phyloP scores from a whole-genome alignment of 2,888 invertebrate genomes.

The Brenthis ino region DNA sequence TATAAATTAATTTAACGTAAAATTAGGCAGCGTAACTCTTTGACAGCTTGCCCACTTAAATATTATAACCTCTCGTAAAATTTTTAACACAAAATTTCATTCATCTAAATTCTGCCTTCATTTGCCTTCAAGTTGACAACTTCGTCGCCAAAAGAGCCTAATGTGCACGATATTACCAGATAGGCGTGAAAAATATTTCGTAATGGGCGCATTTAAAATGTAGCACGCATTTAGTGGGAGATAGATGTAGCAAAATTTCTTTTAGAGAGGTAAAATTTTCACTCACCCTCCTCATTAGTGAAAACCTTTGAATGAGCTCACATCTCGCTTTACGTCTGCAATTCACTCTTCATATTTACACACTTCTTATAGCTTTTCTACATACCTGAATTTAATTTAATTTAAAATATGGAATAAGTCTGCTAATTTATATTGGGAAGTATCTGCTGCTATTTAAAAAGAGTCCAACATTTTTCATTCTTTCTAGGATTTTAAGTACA shows the following conservation, averaged over 20 bases:
- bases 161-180: constrained; percentile 25
- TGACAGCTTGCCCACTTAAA: neutral
- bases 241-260: constrained; percentile 45
- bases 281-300: constrained; percentile 47
- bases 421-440: constrained; percentile 1
- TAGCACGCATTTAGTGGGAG: constrained; percentile 41
- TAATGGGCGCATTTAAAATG: constrained; percentile 42
- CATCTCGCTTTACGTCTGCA: constrained; percentile 45
- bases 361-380: constrained; percentile 35
- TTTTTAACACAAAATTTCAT: neutral
- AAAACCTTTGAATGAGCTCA: constrained; percentile 46
- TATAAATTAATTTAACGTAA: neutral
- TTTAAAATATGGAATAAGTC: constrained; percentile 23
- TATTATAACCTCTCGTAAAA: neutral
- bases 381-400: constrained; percentile 29
- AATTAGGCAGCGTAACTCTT: neutral
- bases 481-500: no score
- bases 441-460: neutral
- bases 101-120: constrained; percentile 8
- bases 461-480: no score
- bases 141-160: constrained; percentile 21
- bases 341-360: constrained; percentile 45
- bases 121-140: constrained; percentile 12
- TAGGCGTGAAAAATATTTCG: constrained; percentile 39
- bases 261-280: constrained; percentile 46